phyloP scores from a whole-genome alignment of 2,888 invertebrate species.

The Andrena camellia region DNA sequence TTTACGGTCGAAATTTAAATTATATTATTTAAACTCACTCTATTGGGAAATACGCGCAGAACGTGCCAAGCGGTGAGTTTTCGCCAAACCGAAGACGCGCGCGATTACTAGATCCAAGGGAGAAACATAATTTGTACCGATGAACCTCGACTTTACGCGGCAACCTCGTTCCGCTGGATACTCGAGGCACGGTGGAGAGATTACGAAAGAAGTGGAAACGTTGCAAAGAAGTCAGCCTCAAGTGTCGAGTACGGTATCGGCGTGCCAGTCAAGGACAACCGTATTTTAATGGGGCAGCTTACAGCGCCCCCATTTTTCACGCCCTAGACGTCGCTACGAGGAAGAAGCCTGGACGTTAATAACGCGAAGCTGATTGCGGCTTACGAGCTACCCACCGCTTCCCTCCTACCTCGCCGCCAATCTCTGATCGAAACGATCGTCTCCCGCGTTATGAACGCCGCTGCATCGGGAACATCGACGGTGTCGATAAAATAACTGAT shows the following conservation, averaged over 20 bases:
- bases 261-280: not conserved
- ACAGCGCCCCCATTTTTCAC: conserved; percentile 29
- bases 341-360: conserved; percentile 40
- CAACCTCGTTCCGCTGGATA: conserved; percentile 30
- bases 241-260: conserved; percentile 29
- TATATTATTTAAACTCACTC: no score
- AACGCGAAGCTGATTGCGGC: conserved; percentile 60
- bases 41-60: no score
- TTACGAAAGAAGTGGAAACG: conserved; percentile 38
- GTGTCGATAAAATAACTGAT: not conserved
- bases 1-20: no score
- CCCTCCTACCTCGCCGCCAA: not conserved
- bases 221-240: conserved; percentile 44
- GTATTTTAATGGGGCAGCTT: conserved; percentile 38
- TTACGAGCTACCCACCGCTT: conserved; percentile 43
- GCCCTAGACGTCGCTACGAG: conserved; percentile 24
- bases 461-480: not conserved
- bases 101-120: not conserved
- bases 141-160: conserved; percentile 22
- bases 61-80: not conserved
- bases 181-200: conserved; percentile 12
- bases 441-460: not conserved
- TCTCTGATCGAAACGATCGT: not conserved
- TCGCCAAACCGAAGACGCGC: not conserved
- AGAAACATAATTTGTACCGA: conserved; percentile 14